Evolutionary conservation across 2,113 vertebrate species (phyloP), one percentile per base, ranked within the genome.

Genomic region (Recurvirostra avosetta): DNA sequence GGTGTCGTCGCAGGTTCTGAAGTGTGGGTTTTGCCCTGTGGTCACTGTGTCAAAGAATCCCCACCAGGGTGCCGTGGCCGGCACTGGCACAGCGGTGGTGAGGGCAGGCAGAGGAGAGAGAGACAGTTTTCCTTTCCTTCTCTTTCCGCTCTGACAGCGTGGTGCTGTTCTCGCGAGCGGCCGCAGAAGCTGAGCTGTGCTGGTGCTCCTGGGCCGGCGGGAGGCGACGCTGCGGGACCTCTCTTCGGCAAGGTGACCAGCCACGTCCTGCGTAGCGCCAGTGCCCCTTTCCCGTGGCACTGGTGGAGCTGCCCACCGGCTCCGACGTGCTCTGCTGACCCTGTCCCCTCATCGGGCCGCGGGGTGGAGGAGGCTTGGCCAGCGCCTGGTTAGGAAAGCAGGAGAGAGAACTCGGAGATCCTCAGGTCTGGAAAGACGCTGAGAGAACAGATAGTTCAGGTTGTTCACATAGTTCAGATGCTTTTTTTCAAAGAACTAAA

Each of bases 131-230:
- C 26, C 56, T 19, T 15, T 29, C 26, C 13, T 30, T 27, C 22
- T 50, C 8, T 19, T 59, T 55, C 26, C 36, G 25, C 41, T 36
- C 12, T 56, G 68, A 15, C 20, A 49, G 6, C 2, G 9, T 9
- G 21, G 2, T 18, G 18, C 2, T 38, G 1, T n/a, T 56, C 38
- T 40, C 14, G 26, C 2, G 0, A 4, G 43, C 1, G 17, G 58
- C 20, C 1, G 1, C 9, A 8, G 58, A 27, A 65, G 36, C 43
- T 15, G 70, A 56, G 43, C 25, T 41, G 38, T 22, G 17, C 38
- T 52, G 5, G 34, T 8, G 58, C 34, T 47, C 34, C 58, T n/a
- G 1, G 1, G 23, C 38, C 12, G 59, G 65, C 16, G 0, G 1
- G 41, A 56, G 41, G 38, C 8, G 47, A 53, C 11, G 20, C 30